Conservation (phyloP, 2,797 vertebrate species). For the Chromis chromis region DNA sequence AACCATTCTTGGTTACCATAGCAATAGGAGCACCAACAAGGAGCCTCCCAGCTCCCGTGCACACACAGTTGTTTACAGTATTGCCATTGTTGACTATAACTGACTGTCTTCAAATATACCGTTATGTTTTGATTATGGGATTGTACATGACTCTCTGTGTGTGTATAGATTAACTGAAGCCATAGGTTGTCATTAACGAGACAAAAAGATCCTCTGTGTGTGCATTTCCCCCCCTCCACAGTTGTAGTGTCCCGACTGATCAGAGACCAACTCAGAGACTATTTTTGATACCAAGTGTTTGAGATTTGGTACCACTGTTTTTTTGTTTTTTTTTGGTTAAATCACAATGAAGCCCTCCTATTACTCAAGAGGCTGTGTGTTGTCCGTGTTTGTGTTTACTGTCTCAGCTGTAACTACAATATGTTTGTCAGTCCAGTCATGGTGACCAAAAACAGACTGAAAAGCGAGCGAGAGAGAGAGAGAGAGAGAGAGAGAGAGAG, state of each 20-base stretch:
- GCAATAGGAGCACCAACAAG: slow-evolving; percentile 82
- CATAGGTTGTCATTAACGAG: slow-evolving; percentile 83
- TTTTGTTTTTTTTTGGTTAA: slow-evolving; percentile 57
- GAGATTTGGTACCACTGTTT: slow-evolving; percentile 83
- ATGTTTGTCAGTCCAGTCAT: slow-evolving; percentile 85
- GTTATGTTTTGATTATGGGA: slow-evolving; percentile 43
- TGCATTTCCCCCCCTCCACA: slow-evolving; percentile 83
- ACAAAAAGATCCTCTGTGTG: slow-evolving; percentile 86
- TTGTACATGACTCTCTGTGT: slow-evolving; percentile 50
- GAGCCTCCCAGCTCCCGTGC: slow-evolving; percentile 81
- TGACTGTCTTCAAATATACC: slow-evolving; percentile 47
- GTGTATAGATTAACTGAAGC: slow-evolving; percentile 87
- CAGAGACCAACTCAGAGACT: slow-evolving; percentile 92
- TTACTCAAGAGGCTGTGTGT: slow-evolving; percentile 63
- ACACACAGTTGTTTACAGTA: slow-evolving; percentile 71
- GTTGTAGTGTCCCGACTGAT: slow-evolving; percentile 80
- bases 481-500: background rate
- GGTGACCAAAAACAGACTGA: slow-evolving; percentile 86
- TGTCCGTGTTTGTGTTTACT: slow-evolving; percentile 74
- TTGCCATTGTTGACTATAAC: slow-evolving; percentile 55
- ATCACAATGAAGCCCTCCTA: slow-evolving; percentile 73
- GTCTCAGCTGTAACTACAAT: slow-evolving; percentile 88
- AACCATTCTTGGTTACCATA: slow-evolving; percentile 75
- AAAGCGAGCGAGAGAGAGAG: slow-evolving; percentile 27
- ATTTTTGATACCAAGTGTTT: slow-evolving; percentile 95